phyloP scores from a whole-genome alignment of 1,140 invertebrate genomes.

The Microplitis mediator region DNA sequence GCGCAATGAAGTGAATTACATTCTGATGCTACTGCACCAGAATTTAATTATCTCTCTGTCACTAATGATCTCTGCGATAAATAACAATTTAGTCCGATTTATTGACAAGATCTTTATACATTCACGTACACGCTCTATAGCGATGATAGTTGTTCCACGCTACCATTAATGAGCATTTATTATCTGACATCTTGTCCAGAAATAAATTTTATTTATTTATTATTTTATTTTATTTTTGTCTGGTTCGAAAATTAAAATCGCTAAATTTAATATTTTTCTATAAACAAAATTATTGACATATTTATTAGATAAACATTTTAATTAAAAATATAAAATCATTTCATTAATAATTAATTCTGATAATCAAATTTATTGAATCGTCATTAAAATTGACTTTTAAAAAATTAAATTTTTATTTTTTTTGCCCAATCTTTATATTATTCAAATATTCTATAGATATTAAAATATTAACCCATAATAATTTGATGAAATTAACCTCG shows the following conservation, averaged over 20 bases:
- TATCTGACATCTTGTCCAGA: neutral
- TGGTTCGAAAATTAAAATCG: too few relatives aligned
- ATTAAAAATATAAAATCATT: neutral
- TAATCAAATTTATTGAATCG: neutral
- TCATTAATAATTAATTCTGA: neutral
- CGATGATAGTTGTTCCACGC: constrained; percentile 11
- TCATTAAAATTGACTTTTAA: neutral
- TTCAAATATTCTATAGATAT: neutral
- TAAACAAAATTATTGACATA: too few relatives aligned
- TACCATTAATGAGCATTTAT: neutral
- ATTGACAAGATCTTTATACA: constrained; percentile 32
- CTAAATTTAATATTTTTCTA: too few relatives aligned
- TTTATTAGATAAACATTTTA: too few relatives aligned
- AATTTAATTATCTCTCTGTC: constrained; percentile 18
- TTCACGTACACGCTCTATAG: neutral
- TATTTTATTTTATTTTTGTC: neutral
- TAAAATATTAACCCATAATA: neutral
- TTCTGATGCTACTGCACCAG: constrained; percentile 45
- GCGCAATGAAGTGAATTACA: constrained; percentile 52
- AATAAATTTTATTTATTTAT: neutral
- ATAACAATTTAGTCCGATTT: constrained; percentile 47
- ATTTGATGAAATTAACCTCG: neutral
- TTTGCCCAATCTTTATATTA: neutral
- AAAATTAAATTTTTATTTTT: neutral
- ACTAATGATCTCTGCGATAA: constrained; percentile 47